A percentile compares a stretch with the other conserved stretches of the same genome.
Conservation (phyloP, 2,888 invertebrate genomes). For the Aquatica leii region DNA sequence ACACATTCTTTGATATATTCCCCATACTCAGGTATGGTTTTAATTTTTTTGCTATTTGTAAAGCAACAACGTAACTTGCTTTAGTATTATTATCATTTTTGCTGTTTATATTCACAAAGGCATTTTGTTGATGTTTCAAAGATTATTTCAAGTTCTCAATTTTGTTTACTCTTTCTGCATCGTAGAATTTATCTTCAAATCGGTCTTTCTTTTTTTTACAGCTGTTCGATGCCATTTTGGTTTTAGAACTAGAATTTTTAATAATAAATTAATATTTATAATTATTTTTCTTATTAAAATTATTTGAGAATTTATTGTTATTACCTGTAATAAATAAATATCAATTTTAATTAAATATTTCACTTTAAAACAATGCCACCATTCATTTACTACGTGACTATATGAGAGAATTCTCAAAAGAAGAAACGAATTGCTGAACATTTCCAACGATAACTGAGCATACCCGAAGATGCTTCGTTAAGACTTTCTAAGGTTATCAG, state of each 20-base stretch:
- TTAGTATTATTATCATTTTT: constrained; percentile 14
- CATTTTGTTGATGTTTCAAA: constrained; percentile 15
- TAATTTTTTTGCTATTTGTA: too few relatives aligned
- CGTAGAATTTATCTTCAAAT: constrained; percentile 6
- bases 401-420: background rate
- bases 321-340: background rate
- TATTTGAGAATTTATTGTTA: background rate
- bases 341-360: background rate
- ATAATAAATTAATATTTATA: background rate
- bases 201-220: constrained; percentile 1
- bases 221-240: background rate
- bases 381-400: background rate
- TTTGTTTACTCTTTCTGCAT: constrained; percentile 16
- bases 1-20: too few relatives aligned
- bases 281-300: background rate
- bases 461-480: background rate
- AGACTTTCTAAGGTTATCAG: background rate
- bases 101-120: constrained; percentile 15
- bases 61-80: constrained; percentile 16
- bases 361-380: background rate
- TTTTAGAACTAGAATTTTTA: background rate
- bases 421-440: background rate
- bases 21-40: too few relatives aligned
- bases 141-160: constrained; percentile 9
- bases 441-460: background rate